Percentiles rank a stretch among this genome's conserved stretches.
Evolutionary conservation across 2,113 vertebrate genomes (phyloP).

Genomic region (Leptosomus discolor): DNA sequence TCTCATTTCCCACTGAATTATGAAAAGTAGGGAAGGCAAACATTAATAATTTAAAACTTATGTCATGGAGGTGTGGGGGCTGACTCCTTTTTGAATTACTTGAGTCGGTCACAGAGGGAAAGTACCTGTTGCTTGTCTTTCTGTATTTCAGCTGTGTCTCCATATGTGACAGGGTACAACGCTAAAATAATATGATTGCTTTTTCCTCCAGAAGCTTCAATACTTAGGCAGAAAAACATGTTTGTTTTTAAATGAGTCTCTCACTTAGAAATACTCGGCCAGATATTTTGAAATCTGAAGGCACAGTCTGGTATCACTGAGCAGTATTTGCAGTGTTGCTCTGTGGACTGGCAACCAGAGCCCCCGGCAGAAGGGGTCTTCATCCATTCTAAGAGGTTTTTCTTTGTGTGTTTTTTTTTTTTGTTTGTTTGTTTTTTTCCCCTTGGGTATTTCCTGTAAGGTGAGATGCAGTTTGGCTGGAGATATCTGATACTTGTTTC

Average conservation of each 20-base stretch:
- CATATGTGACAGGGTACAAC: neutral
- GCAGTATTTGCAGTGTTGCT: neutral
- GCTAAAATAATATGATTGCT: neutral
- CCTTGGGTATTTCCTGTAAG: neutral
- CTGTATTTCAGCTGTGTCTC: neutral
- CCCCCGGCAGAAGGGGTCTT: neutral
- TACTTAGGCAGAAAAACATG: neutral
- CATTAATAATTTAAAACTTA: neutral
- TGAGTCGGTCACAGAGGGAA: neutral
- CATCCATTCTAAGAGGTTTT: neutral
- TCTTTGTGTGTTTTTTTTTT: neutral
- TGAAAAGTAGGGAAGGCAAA: neutral
- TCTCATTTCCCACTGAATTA: neutral
- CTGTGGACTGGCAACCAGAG: neutral
- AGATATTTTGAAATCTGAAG: neutral
- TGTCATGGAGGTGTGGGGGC: neutral
- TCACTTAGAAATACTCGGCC: neutral
- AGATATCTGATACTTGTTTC: neutral
- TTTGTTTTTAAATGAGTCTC: neutral
- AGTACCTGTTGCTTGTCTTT: neutral
- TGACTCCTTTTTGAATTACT: neutral
- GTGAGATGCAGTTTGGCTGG: neutral
- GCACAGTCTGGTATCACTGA: neutral
- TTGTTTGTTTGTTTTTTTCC: no score
- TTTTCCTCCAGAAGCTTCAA: neutral